Evolutionary conservation across 1,140 invertebrate genomes (phyloP), one percentile per base, ranked within the genome.

Genomic region (Nasonia giraulti): DNA sequence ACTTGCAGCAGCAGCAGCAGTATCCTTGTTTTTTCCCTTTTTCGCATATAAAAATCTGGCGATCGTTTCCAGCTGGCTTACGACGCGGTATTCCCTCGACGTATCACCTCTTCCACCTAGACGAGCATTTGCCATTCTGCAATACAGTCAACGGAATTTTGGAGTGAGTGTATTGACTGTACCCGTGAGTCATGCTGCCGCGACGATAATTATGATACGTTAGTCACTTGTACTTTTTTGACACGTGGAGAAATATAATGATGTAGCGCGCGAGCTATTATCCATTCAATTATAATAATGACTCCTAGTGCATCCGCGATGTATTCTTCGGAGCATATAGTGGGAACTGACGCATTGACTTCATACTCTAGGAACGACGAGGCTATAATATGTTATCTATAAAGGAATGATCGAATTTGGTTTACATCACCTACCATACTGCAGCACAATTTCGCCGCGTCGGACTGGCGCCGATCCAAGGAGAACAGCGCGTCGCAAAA

Each of bases 391-490:
- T 27, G 27, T 27, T 27, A 27, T 27, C 27, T 27, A 27, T 27
- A 27, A 27, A 27, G 27, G 27, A 27, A 27, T 27, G 1, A 27
- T 27, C 27, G 27, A 27, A 27, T 27, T 27, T 27, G 27, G 27
- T 27, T 27, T 27, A 27, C 27, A 27, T 27, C 27, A 27, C 27
- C 27, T 27, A 27, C 27, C 27, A 27, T 37, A 27, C 68, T 27
- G 17, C 50, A 14, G 50, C 50, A 17, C 12, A 55, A 55, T 14
- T 74, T 69, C 71, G 71, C 17, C 71, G 44, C 50, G 77, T 66
- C 77, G 77, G 12, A 2, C 40, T 79, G 77, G 77, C 77, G 77
- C 77, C 77, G 55, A 47, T 76, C 84, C 78, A 66, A 73, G 20
- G 40, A 68, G 76, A 82, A 73, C 68, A 73, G 27, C 74, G 62